Evolutionary conservation across 2,113 vertebrate species (phyloP).

Genomic region (Limanda limanda): DNA sequence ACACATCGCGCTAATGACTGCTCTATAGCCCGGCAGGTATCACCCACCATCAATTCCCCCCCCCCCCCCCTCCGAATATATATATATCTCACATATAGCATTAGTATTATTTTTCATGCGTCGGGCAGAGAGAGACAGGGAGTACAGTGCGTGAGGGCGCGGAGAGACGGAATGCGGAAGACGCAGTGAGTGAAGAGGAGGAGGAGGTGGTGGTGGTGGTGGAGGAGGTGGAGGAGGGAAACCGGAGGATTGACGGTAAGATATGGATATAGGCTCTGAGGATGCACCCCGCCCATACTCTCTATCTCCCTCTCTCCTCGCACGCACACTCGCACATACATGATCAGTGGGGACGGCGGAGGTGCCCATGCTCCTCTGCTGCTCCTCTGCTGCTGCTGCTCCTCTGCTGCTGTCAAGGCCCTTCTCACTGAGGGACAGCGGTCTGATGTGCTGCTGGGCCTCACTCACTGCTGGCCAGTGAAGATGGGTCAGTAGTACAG

Average conservation of each 20-base stretch:
- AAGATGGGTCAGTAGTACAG: conserved; percentile 64
- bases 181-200: conserved; percentile 71
- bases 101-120: conserved; percentile 61
- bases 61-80: not conserved
- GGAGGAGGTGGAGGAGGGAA: conserved; percentile 42
- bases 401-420: conserved; percentile 52
- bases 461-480: conserved; percentile 32
- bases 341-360: conserved; percentile 46
- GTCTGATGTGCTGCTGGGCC: conserved; percentile 44
- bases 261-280: conserved; percentile 70
- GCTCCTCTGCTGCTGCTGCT: conserved; percentile 41
- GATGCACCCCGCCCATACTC: conserved; percentile 66
- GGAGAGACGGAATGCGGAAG: conserved; percentile 74
- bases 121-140: conserved; percentile 53
- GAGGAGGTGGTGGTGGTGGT: conserved; percentile 65
- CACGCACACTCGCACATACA: conserved; percentile 43
- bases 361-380: conserved; percentile 33
- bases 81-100: not conserved
- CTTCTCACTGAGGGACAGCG: conserved; percentile 54
- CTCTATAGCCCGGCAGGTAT: conserved; percentile 39
- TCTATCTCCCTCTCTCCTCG: not conserved
- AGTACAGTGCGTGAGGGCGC: conserved; percentile 68
- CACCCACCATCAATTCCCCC: not conserved
- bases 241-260: conserved; percentile 79
- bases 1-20: conserved; percentile 62